A percentile compares a stretch with the other conserved stretches of the same genome.
phyloP scores from a whole-genome alignment of 2,797 vertebrate species.

The Argyrosomus regius region DNA sequence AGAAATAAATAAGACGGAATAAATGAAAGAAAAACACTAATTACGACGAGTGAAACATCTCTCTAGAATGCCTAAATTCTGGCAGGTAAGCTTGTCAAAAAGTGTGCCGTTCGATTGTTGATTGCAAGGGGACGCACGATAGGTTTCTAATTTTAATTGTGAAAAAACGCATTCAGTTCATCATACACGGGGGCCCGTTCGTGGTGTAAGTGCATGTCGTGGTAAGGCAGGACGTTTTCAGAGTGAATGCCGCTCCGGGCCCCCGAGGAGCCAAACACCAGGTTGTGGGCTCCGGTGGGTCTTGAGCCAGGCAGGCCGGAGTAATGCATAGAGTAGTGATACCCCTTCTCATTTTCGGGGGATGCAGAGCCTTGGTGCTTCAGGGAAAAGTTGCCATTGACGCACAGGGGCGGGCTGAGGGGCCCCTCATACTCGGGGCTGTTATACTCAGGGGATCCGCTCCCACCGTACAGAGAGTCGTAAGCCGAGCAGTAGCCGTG shows the following conservation, averaged over 20 bases:
- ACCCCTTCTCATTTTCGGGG: constrained; percentile 93
- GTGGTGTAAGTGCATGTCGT: constrained; percentile 94
- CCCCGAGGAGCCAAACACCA: constrained; percentile 91
- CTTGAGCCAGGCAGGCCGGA: constrained; percentile 91
- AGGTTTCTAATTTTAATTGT: constrained; percentile 85
- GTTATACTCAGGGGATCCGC: constrained; percentile 94
- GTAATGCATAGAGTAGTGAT: constrained; percentile 98
- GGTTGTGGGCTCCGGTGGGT: constrained; percentile 86
- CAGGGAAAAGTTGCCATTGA: constrained; percentile 95
- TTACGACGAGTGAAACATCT: constrained; percentile 54
- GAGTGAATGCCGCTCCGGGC: constrained; percentile 91
- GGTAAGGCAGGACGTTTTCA: constrained; percentile 94
- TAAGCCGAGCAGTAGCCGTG: constrained; percentile 91
- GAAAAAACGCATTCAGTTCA: constrained; percentile 96
- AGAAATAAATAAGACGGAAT: constrained; percentile 22
- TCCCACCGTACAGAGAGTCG: constrained; percentile 91
- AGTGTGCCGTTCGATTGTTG: constrained; percentile 58
- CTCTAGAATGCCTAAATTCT: constrained; percentile 51
- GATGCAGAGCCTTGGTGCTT: constrained; percentile 91
- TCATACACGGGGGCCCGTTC: constrained; percentile 93
- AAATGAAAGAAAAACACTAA: constrained; percentile 51
- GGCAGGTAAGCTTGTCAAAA: constrained; percentile 47
- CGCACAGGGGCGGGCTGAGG: constrained; percentile 91
- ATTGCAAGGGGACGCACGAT: constrained; percentile 64
- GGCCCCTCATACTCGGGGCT: constrained; percentile 94